A percentile compares a stretch with the other conserved stretches of the same genome.
phyloP scores from a whole-genome alignment of 2,888 invertebrate genomes.

The Hemistola chrysoprasaria region DNA sequence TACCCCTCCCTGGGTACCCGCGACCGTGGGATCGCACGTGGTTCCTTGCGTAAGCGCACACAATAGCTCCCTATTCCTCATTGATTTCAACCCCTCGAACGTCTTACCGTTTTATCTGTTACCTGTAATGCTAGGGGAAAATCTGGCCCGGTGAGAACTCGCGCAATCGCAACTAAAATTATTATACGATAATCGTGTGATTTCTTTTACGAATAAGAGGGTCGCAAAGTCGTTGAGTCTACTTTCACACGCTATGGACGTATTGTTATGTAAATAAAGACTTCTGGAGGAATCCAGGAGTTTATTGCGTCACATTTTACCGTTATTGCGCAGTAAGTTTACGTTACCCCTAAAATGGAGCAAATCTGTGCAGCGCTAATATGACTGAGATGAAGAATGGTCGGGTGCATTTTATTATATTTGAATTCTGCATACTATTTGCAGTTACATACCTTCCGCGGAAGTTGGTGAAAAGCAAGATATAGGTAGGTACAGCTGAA shows the following conservation, averaged over 20 bases:
- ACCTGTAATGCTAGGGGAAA: slow-evolving; percentile 72
- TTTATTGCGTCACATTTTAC: slow-evolving; percentile 30
- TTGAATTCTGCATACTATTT: not conserved
- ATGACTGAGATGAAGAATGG: slow-evolving; percentile 1
- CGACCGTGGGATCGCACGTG: slow-evolving; percentile 78
- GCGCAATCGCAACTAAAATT: slow-evolving; percentile 68
- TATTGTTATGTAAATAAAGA: slow-evolving; percentile 56
- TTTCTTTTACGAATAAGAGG: slow-evolving; percentile 51
- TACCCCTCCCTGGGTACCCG: slow-evolving; percentile 55
- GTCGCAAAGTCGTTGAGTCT: slow-evolving; percentile 43
- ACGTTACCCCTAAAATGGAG: slow-evolving; percentile 1
- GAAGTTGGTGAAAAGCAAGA: no score
- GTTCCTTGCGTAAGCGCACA: slow-evolving; percentile 72
- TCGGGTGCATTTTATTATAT: not conserved
- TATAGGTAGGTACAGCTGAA: no score
- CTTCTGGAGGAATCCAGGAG: slow-evolving; percentile 28
- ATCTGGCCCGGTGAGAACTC: slow-evolving; percentile 73
- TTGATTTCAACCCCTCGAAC: slow-evolving; percentile 73
- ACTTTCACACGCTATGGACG: slow-evolving; percentile 68
- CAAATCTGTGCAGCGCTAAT: slow-evolving; percentile 1
- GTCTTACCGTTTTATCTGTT: slow-evolving; percentile 73
- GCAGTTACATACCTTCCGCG: no score
- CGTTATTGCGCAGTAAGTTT: slow-evolving; percentile 30
- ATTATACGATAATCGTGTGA: slow-evolving; percentile 59
- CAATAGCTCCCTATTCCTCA: slow-evolving; percentile 69